Base-by-base conservation (phyloP, 1,140 invertebrate genomes). In the Trissolcus basalis region DNA sequence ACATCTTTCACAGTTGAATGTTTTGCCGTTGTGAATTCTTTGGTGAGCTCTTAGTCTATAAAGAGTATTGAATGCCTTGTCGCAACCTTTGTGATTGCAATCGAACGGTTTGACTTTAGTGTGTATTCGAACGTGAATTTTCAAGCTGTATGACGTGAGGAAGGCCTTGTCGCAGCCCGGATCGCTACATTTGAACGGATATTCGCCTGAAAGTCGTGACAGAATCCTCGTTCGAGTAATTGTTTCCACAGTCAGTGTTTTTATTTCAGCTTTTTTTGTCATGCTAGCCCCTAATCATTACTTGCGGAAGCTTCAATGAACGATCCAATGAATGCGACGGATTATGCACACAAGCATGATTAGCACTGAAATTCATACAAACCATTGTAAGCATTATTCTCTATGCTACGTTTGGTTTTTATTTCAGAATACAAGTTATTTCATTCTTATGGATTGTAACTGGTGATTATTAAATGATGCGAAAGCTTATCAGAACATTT, bases 91-190 rank as follows among this genome's bases (percentile, higher is more conserved):
- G 68, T 93, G 91, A 54, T 90, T 91, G 81, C 94, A 95, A 82
- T 94, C 92, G 85, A 96, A 97, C 9, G 95, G 95, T 91, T 96
- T 97, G 49, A 97, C 93, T 90, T 98, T 97, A 0, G 97, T 98
- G 88, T 98, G 97, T 55, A 98, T 96, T 78, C 97, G 90, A 60
- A 97, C 92, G 87, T 98, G 97, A 78, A 98, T 97, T 90, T 97
- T 97, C 60, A 98, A 89, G 88, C 96, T 97, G 89, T 98, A 98
- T 33, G 94, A 98, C 9, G 96, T 98, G 15, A 98, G 90, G 89
- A 98, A 98, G 51, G 95, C 94, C 89, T 98, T 98, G 43, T 94
- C 94, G 89, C 97, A 98, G 71, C 91, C 92, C 60, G 92, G 90
- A 85, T 97, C 93, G 27, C 93, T 91, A 88, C 96, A 98, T 87